Evolutionary conservation across 2,888 invertebrate genomes (phyloP), one percentile per base, ranked within the genome.

Genomic region (Carcina quercana): DNA sequence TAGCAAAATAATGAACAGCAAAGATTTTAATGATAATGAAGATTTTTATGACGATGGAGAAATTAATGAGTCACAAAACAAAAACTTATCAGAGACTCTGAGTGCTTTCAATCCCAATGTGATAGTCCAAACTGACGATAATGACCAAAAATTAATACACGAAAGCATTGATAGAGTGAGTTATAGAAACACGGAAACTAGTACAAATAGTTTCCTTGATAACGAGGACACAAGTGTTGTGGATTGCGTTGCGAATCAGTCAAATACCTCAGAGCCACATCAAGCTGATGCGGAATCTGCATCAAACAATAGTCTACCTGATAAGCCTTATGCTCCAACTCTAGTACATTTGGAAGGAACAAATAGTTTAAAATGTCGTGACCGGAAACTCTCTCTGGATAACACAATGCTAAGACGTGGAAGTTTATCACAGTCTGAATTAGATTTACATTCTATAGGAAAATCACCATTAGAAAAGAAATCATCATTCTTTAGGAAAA

Each of bases 401-500:
- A 73, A 76, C 22, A 71, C 74, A 1, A 64, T 78, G 47, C 39
- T 79, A 32, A 56, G 71, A 37, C 58, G 70, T 6, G 63, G 67
- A 34, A 64, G 72, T 8, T 50, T 80, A 21, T 76, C 82, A 5
- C 79, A 78, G 37, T 82, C 82, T 7, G 82, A 82, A 53, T 42
- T 76, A 31, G 78, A 83, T 51, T 57, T 83, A 24, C 59, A 79
- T 56, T 67, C 66, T 5, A 68, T 80, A 37, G 80, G 82, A 4
- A 82, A 79, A 48, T 70, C 61, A 6, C 78, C 79, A 7, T 42
- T 83, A 7, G 76, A 80, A 42, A 57, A 80, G 14, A 83, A 83
- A 55, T 76, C 80, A 1, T 82, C 83, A 3, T 82, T 82, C 49
- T 83, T 82, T 36, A 60, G 66, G 30, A 82, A 82, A 40, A 82